Conservation (phyloP, 1,140 invertebrate genomes). For the Philopotamus ludificatus region DNA sequence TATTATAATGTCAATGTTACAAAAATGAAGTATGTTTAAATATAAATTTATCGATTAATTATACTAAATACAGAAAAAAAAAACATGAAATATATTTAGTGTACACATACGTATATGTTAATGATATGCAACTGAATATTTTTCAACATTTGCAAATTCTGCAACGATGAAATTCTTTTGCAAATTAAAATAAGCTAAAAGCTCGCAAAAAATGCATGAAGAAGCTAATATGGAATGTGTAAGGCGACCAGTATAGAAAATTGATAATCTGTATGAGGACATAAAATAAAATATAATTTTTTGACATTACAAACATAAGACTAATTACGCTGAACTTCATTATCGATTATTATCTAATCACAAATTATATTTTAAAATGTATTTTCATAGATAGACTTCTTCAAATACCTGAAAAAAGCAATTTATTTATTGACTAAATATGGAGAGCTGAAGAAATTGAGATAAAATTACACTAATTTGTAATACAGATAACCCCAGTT, state of each 20-base stretch:
- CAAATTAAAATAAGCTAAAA: conserved; percentile 39
- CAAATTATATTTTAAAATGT: too few species aligned
- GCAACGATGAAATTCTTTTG: conserved; percentile 26
- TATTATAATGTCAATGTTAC: background rate
- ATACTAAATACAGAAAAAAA: background rate
- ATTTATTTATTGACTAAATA: too few species aligned
- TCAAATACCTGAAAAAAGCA: too few species aligned
- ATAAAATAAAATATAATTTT: too few species aligned
- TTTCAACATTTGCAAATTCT: conserved; percentile 11
- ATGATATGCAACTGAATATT: conserved; percentile 32
- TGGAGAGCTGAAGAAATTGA: too few species aligned
- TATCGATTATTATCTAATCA: too few species aligned
- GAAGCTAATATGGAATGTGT: conserved; percentile 39
- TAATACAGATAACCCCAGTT: too few species aligned
- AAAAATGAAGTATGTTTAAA: conserved; percentile 44
- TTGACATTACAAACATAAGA: too few species aligned
- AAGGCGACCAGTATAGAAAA: conserved; percentile 23
- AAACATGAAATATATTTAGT: conserved; percentile 3
- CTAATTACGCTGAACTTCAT: too few species aligned
- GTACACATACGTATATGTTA: conserved; percentile 20
- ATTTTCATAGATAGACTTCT: too few species aligned
- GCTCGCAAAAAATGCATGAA: conserved; percentile 40
- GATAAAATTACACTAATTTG: too few species aligned
- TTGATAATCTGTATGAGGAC: background rate
- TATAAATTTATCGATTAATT: background rate